phyloP scores from a whole-genome alignment of 2,888 invertebrate genomes.

The Tipula helvola region DNA sequence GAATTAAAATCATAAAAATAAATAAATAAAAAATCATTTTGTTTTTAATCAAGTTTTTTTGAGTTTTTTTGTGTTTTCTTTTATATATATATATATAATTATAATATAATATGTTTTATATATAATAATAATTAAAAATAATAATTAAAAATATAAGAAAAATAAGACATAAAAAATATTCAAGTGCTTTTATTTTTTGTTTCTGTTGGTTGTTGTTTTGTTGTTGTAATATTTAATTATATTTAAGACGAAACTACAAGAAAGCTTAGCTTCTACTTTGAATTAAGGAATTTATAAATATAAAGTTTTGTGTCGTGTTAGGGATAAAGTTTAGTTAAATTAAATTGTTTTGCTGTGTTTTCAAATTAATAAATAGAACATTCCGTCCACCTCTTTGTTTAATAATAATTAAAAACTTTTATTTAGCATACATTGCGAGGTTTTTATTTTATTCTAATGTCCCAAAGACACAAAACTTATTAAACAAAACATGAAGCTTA shows the following conservation, averaged over 20 bases:
- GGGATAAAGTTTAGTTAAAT: not conserved
- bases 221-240: not conserved
- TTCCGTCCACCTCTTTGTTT: not conserved
- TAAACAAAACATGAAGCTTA: not conserved
- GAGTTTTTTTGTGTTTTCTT: not conserved
- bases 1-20: not conserved
- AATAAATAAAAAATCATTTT: not conserved
- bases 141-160: not conserved
- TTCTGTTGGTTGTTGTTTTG: not conserved
- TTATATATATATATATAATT: not conserved
- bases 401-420: not conserved
- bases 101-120: not conserved
- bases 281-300: not conserved
- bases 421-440: not conserved
- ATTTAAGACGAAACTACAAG: not conserved
- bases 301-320: not conserved
- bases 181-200: not conserved
- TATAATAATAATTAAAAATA: not conserved
- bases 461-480: not conserved
- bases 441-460: not conserved
- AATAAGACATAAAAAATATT: constrained; percentile 4
- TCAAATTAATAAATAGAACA: not conserved
- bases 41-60: not conserved
- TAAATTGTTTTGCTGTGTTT: not conserved
- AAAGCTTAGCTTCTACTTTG: not conserved